Base-by-base conservation (phyloP, 2,888 invertebrate species). In the Ceraclea dissimilis region DNA sequence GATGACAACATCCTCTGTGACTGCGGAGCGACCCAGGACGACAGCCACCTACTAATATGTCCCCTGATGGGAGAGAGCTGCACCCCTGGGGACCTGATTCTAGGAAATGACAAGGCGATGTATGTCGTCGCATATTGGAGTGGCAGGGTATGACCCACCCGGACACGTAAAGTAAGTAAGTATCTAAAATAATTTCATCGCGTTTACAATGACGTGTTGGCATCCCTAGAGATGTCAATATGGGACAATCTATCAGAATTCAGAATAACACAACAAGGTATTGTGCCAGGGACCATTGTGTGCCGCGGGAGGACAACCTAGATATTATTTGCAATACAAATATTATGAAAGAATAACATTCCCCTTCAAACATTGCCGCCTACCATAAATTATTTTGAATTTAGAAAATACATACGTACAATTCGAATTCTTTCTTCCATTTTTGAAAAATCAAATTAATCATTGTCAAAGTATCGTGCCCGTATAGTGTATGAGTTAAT, bases 271-370 rank as follows among this genome's bases (percentile, higher is more conserved):
- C 39, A 39, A 39, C 39, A 16, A 13, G 8, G 39, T 16, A n/a
- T 39, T 39, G 39, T 39, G 13, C 5, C 39, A 13, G 16, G 39
- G 39, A 39, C 39, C 13, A 39, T 39, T 47, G 17, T 19, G 19
- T 18, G 10, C 47, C 8, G 47, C 19, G 47, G 47, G 47, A 18
- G 4, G 47, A 18, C 47, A 20, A 47, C 31, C 47, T 39, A 39
- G 4, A n/a, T 34, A 47, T 49, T 47, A 20, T 54, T 54, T 51
- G 59, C 57, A 57, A 61, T 54, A 59, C 61, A 61, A 61, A 61
- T 61, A 61, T 61, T 61, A 51, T 61, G 61, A 61, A 61, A 61
- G 61, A 56, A 55, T 44, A 13, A 39, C 52, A 51, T 54, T 57
- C 56, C 49, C 52, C 54, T 54, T 58, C 54, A 50, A 26, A 31